Evolutionary conservation across 2,797 vertebrate species (phyloP).

Genomic region (Percopsis omiscomaycus): DNA sequence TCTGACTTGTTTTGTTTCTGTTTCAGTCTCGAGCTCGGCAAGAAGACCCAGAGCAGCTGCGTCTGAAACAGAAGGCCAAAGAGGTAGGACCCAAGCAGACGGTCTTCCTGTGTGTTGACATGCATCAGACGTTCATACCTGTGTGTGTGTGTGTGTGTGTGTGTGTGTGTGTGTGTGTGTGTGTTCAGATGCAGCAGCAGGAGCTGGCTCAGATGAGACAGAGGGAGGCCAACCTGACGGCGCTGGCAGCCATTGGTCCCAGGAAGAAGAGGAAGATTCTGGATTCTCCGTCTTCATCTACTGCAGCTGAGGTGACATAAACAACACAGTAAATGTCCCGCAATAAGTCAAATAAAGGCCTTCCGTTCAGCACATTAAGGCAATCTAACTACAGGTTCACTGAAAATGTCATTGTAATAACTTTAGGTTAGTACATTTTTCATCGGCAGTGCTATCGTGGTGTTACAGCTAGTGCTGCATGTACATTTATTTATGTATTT

Average conservation of each 20-base stretch:
- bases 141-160: constrained; percentile 26
- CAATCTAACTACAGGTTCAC: no score
- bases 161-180: constrained; percentile 25
- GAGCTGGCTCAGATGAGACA: constrained; percentile 96
- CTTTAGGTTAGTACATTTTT: no score
- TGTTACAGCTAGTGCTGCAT: no score
- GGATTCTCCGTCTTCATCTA: constrained; percentile 84
- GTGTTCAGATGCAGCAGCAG: constrained; percentile 94
- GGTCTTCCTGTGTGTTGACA: not conserved
- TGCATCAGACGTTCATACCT: not conserved
- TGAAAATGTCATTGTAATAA: no score
- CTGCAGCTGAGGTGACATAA: constrained; percentile 85
- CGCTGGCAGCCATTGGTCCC: constrained; percentile 94
- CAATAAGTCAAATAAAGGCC: not conserved
- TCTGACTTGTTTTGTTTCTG: constrained; percentile 18
- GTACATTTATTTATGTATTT: no score
- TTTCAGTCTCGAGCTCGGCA: constrained; percentile 94
- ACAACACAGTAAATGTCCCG: not conserved
- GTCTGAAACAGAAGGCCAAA: constrained; percentile 97
- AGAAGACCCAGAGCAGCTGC: constrained; percentile 96
- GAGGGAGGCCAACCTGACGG: constrained; percentile 94
- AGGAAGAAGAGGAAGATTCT: constrained; percentile 90
- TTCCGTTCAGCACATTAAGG: not conserved
- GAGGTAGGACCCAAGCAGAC: constrained; percentile 58
- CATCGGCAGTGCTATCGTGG: no score